Evolutionary conservation across 2,113 vertebrate genomes (phyloP).

Genomic region (Xenotilapia caudafasciata): DNA sequence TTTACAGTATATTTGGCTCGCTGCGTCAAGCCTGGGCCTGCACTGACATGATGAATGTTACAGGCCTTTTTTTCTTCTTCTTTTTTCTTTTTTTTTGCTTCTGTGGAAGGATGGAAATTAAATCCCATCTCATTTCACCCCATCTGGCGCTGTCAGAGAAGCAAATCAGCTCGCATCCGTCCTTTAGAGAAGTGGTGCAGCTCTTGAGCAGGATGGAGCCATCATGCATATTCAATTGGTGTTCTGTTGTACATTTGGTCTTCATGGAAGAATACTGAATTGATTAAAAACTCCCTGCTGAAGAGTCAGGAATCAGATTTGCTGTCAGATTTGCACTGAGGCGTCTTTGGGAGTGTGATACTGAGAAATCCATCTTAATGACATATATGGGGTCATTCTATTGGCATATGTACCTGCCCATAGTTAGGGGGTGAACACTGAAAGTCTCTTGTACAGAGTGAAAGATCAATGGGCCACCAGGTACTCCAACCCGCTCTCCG

Average conservation of each 20-base stretch:
- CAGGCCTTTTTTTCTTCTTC: neutral
- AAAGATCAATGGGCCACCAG: conserved; percentile 19
- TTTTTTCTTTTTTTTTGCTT: neutral
- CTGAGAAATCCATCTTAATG: neutral
- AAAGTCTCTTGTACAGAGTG: neutral
- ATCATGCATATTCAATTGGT: conserved; percentile 31
- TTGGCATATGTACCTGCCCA: conserved; percentile 19
- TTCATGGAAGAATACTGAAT: neutral
- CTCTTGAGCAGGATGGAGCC: conserved; percentile 13
- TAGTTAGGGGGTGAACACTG: neutral
- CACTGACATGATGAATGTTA: conserved; percentile 12
- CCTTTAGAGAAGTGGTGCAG: conserved; percentile 17
- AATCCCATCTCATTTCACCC: conserved; percentile 24
- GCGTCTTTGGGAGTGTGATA: neutral
- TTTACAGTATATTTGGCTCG: neutral
- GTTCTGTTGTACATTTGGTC: neutral
- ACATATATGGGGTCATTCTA: neutral
- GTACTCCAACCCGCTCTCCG: neutral
- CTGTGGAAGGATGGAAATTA: conserved; percentile 37
- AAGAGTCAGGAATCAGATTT: neutral
- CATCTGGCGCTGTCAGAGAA: conserved; percentile 41
- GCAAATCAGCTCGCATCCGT: conserved; percentile 22
- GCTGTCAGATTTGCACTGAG: neutral
- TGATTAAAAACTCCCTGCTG: neutral
- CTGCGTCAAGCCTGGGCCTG: conserved; percentile 58